A percentile compares a stretch with the other conserved stretches of the same genome.
Evolutionary conservation across 1,140 invertebrate species (phyloP).

Genomic region (Heliconius himera): DNA sequence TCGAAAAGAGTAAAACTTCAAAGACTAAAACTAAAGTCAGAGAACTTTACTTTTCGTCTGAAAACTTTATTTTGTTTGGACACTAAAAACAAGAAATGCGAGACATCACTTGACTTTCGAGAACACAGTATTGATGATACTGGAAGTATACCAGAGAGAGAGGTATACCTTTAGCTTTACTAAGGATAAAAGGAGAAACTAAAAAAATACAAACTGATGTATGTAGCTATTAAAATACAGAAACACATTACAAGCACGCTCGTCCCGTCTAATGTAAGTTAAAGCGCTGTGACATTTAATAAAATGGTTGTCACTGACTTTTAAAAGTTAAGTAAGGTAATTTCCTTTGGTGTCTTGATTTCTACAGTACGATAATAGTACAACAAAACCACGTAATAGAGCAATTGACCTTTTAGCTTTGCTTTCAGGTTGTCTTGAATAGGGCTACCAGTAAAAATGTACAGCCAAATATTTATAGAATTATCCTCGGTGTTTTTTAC

Average conservation of each 20-base stretch:
- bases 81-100: too few species aligned
- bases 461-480: neutral
- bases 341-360: slow-evolving; percentile 4
- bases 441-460: neutral
- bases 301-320: slow-evolving; percentile 3
- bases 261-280: neutral
- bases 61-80: too few species aligned
- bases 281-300: slow-evolving; percentile 9
- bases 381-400: slow-evolving; percentile 2
- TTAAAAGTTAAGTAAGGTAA: slow-evolving; percentile 14
- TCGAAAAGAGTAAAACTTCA: too few species aligned
- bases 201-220: too few species aligned
- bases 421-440: slow-evolving; percentile 15
- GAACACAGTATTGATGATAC: too few species aligned
- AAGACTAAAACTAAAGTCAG: too few species aligned
- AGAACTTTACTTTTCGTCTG: too few species aligned
- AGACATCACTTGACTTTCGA: too few species aligned
- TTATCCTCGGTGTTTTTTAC: neutral
- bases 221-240: neutral
- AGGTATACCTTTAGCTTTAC: too few species aligned
- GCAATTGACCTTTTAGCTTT: slow-evolving; percentile 25
- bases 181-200: too few species aligned
- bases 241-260: neutral
- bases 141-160: too few species aligned
- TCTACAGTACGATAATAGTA: slow-evolving; percentile 6